Evolutionary conservation across 1,140 invertebrate species (phyloP).

Genomic region (Drosophila truncata): DNA sequence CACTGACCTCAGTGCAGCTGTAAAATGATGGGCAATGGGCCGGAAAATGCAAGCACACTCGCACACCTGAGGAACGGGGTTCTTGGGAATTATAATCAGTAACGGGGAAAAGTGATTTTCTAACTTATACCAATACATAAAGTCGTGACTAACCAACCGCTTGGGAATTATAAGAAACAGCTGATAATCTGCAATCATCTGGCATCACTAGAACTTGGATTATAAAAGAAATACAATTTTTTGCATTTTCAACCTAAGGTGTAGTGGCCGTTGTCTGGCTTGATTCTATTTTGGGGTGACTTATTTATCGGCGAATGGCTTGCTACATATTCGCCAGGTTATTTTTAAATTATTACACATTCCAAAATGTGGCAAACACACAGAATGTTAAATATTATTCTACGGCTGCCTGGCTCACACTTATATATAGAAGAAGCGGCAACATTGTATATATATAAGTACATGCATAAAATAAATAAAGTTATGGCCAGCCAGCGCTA

Average conservation of each 20-base stretch:
- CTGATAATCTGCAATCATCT: too few relatives aligned
- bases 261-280: conserved; percentile 55
- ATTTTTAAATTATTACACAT: conserved; percentile 82
- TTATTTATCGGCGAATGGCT: conserved; percentile 74
- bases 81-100: background rate
- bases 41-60: conserved; percentile 32
- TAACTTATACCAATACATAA: background rate
- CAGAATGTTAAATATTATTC: conserved; percentile 76
- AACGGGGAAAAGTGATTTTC: too few relatives aligned
- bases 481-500: conserved; percentile 72
- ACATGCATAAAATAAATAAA: conserved; percentile 76
- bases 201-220: too few relatives aligned
- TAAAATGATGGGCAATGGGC: conserved; percentile 67
- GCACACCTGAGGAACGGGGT: conserved; percentile 7
- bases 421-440: conserved; percentile 23
- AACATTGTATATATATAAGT: conserved; percentile 32
- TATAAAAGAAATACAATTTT: conserved; percentile 1
- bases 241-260: conserved; percentile 51
- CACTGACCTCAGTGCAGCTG: conserved; percentile 76
- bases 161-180: conserved; percentile 7
- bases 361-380: conserved; percentile 80
- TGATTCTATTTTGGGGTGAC: conserved; percentile 61
- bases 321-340: conserved; percentile 78
- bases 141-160: background rate
- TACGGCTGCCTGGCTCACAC: conserved; percentile 35